phyloP scores from a whole-genome alignment of 2,113 vertebrate species.

The Zapornia atra region DNA sequence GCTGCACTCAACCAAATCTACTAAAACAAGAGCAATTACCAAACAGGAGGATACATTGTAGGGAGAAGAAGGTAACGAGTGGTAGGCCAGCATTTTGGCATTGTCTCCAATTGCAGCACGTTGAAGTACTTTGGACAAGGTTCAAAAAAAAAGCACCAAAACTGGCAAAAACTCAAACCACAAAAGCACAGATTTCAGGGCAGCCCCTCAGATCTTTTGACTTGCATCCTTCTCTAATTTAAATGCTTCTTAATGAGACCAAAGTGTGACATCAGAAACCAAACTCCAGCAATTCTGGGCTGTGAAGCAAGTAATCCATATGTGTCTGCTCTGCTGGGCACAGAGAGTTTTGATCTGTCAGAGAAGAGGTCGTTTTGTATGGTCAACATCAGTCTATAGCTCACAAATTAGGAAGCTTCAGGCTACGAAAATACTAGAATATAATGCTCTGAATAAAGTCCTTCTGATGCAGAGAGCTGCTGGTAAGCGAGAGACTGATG shows the following conservation, averaged over 20 bases:
- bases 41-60: not conserved
- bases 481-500: not conserved
- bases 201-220: not conserved
- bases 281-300: not conserved
- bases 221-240: not conserved
- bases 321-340: not conserved
- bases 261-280: not conserved
- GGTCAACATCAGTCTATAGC: not conserved
- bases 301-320: not conserved
- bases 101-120: not conserved
- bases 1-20: not conserved
- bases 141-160: not conserved
- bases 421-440: not conserved
- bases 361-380: not conserved
- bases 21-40: not conserved
- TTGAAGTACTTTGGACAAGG: not conserved
- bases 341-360: not conserved
- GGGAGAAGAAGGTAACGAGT: not conserved
- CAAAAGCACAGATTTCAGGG: not conserved
- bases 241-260: not conserved
- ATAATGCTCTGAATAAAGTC: not conserved
- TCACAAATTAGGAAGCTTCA: not conserved
- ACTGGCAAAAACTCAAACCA: not conserved
- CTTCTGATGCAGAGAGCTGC: not conserved
- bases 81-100: not conserved